phyloP scores from a whole-genome alignment of 2,113 vertebrate genomes.

The Ailurus styani region DNA sequence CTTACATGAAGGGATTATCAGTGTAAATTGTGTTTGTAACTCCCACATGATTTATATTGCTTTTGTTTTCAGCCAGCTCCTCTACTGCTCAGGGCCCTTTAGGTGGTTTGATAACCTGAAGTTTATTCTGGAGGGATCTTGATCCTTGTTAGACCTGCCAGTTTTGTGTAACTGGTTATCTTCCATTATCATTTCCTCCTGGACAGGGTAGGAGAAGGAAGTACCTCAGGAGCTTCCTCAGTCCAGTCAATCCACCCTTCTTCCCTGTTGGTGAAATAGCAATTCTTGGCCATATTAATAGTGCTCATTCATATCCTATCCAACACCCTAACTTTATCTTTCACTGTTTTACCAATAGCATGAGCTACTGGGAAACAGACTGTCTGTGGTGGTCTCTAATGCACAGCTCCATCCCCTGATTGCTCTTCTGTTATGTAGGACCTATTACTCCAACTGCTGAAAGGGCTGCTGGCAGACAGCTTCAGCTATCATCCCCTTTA shows the following conservation, averaged over 20 bases:
- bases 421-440: neutral
- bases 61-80: neutral
- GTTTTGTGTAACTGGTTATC: neutral
- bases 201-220: neutral
- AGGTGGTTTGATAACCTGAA: neutral
- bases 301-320: neutral
- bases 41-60: neutral
- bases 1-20: neutral
- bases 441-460: neutral
- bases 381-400: neutral
- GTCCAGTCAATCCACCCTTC: neutral
- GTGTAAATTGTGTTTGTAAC: neutral
- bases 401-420: too few relatives aligned
- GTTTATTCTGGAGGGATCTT: neutral
- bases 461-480: neutral
- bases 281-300: neutral
- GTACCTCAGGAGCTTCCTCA: neutral
- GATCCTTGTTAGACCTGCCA: neutral
- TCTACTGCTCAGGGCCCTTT: neutral
- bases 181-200: neutral
- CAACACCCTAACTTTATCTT: neutral
- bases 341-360: neutral
- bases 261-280: neutral
- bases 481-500: neutral
- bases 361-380: neutral